phyloP scores from a whole-genome alignment of 37 sponge, comb jelly and placozoan species.

The Oscarella lobularis region DNA sequence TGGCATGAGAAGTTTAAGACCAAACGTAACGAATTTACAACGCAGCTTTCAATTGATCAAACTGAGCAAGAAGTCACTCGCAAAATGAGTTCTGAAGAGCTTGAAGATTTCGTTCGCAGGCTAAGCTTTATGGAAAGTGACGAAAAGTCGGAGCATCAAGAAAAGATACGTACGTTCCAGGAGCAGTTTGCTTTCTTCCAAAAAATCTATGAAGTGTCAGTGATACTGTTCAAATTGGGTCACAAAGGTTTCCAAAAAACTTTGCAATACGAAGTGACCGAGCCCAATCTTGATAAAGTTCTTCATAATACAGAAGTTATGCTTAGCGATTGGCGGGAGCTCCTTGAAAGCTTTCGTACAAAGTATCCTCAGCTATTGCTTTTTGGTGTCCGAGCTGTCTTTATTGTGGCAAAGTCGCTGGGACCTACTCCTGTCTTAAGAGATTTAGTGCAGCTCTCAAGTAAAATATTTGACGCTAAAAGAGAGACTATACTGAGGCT shows the following conservation, averaged over 20 bases:
- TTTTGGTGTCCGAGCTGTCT: not conserved
- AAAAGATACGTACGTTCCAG: not conserved
- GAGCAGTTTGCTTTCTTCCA: not conserved
- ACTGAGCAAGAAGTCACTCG: not conserved
- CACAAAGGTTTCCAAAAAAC: too few species aligned
- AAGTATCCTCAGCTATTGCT: not conserved
- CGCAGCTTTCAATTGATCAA: not conserved
- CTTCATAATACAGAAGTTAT: not conserved
- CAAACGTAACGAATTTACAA: not conserved
- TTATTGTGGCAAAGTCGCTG: not conserved
- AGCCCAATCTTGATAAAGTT: too few species aligned
- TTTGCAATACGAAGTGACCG: too few species aligned
- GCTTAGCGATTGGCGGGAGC: too few species aligned
- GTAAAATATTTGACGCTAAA: too few species aligned
- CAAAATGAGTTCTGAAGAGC: not conserved
- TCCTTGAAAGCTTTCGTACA: constrained; percentile 20
- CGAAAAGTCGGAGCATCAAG: not conserved
- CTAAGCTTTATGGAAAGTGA: not conserved
- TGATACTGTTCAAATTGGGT: not conserved
- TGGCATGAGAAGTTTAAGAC: too few species aligned
- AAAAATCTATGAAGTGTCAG: not conserved
- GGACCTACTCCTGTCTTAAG: not conserved
- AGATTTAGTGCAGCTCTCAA: not conserved
- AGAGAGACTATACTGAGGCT: too few species aligned
- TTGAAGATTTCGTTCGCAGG: not conserved